phyloP scores from a whole-genome alignment of 2,113 vertebrate genomes.

The Notechis scutatus region DNA sequence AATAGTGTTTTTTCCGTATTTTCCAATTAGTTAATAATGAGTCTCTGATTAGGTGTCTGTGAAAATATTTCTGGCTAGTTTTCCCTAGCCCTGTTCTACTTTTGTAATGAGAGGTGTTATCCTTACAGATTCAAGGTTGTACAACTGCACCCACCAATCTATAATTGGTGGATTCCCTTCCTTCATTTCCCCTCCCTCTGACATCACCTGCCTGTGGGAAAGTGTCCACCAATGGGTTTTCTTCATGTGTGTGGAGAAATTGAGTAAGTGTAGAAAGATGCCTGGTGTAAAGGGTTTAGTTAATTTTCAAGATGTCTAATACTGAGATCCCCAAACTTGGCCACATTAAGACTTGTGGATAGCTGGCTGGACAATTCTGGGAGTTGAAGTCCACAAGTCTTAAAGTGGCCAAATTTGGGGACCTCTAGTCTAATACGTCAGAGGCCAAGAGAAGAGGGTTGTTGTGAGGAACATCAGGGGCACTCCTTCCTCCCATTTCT shows the following conservation, averaged over 20 bases:
- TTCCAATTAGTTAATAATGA: too few species aligned
- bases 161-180: background rate
- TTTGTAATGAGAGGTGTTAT: background rate
- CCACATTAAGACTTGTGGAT: too few species aligned
- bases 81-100: background rate
- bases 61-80: too few species aligned
- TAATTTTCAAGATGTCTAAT: background rate
- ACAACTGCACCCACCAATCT: background rate
- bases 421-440: background rate
- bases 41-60: too few species aligned
- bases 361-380: too few species aligned
- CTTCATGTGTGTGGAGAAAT: background rate
- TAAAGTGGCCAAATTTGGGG: too few species aligned
- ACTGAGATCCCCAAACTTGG: too few species aligned
- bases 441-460: background rate
- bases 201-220: background rate
- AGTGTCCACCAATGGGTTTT: background rate
- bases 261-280: background rate
- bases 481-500: background rate
- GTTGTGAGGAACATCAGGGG: background rate
- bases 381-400: too few species aligned
- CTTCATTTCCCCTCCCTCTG: background rate
- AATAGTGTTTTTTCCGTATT: too few species aligned
- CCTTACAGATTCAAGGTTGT: background rate
- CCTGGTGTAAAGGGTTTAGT: background rate